phyloP scores from a whole-genome alignment of 2,113 vertebrate species.

The Orthonyx spaldingii region DNA sequence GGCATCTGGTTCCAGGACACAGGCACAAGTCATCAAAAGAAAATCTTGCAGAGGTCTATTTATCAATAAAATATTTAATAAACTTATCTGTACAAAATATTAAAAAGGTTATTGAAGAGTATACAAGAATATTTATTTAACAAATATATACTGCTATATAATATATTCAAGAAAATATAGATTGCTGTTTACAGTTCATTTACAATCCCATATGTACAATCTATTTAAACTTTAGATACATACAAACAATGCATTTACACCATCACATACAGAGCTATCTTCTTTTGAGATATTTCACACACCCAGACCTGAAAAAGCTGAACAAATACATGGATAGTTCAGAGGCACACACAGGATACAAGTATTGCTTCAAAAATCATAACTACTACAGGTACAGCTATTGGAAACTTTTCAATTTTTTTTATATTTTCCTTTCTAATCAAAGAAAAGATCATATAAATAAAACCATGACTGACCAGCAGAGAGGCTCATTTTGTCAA shows the following conservation, averaged over 20 bases:
- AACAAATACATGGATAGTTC: constrained; percentile 41
- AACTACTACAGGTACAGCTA: neutral
- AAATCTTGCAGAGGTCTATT: neutral
- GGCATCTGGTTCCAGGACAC: neutral
- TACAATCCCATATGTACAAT: constrained; percentile 86
- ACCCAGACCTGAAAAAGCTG: constrained; percentile 35
- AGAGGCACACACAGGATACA: neutral
- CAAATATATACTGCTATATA: constrained; percentile 82
- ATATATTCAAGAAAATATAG: constrained; percentile 82
- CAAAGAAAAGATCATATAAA: constrained; percentile 52
- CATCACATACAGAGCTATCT: constrained; percentile 50
- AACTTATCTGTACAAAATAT: constrained; percentile 82
- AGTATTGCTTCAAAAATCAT: constrained; percentile 34
- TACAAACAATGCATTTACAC: constrained; percentile 75
- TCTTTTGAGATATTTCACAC: constrained; percentile 51
- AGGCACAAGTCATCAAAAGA: neutral
- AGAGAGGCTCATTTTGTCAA: neutral
- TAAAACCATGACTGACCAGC: constrained; percentile 47
- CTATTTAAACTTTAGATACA: constrained; percentile 78
- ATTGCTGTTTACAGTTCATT: constrained; percentile 86
- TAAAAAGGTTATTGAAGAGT: constrained; percentile 72
- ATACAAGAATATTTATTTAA: constrained; percentile 78
- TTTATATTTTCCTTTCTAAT: constrained; percentile 14
- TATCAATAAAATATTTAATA: constrained; percentile 85
- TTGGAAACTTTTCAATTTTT: neutral